These are phyloP conservation scores for Corvus moneduloides DNA, from an alignment of 2,113 vertebrate genomes.

Conservation along the genomic window DNA sequence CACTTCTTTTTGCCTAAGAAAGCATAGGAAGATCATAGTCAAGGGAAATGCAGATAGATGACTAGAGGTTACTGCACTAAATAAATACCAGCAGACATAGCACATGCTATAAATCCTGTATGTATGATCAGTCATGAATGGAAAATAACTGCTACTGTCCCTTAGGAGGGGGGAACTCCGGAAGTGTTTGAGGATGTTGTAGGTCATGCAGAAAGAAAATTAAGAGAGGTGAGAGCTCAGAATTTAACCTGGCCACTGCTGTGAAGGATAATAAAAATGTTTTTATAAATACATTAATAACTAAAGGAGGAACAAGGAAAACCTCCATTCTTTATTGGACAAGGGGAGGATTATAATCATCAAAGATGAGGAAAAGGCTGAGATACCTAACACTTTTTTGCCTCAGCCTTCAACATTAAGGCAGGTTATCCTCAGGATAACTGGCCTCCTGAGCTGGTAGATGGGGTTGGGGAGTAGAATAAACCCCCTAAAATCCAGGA, in stretches of 20 bases:
- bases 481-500: background rate
- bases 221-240: background rate
- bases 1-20: background rate
- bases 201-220: background rate
- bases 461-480: background rate
- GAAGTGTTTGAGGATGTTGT: background rate
- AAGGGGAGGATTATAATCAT: background rate
- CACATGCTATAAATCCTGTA: background rate
- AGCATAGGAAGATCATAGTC: background rate
- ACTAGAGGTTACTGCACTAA: background rate
- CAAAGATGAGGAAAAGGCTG: background rate
- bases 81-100: background rate
- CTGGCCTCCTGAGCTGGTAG: background rate
- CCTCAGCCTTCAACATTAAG: background rate
- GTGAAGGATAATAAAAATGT: background rate
- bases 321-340: background rate
- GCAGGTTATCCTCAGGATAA: background rate
- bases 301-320: background rate
- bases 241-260: background rate
- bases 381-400: background rate
- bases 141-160: background rate
- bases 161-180: background rate
- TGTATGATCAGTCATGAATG: background rate
- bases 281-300: background rate
- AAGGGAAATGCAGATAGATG: background rate